Evolutionary conservation across 2,797 vertebrate species (phyloP), one percentile per base, ranked within the genome.

Genomic region (Naso thynnoides): DNA sequence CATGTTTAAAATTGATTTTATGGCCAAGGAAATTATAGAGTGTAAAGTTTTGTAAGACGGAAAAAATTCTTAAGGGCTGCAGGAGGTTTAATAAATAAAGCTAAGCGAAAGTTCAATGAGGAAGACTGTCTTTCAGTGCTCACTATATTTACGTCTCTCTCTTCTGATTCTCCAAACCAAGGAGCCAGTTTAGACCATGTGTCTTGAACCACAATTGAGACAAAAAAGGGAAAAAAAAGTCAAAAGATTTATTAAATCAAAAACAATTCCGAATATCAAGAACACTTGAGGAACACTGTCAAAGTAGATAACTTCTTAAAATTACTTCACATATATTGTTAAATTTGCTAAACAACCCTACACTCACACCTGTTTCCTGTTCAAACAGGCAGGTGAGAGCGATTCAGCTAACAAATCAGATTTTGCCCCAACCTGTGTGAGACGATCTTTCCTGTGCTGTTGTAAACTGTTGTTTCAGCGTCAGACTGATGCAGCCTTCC

Each of bases 1-100:
- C 72, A 69, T 68, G 75, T 71, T 80, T 41, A 53, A 72, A 79
- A 82, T 71, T 11, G 61, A 76, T 82, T 84, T 81, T 57, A 77
- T 19, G 14, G 56, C 53, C 26, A 57, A 66, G 74, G 24, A 80
- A 73, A 79, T 74, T 29, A 72, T 50, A 59, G 44, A 21, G 70
- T 57, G 64, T 68, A 73, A 70, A 53, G 64, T 41, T 67, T 56
- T 64, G 31, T 69, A 52, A 70, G 58, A 54, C 77, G 56, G 45
- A 72, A 83, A 70, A 64, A 66, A 81, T 54, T 60, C 53, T 74
- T 19, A 26, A 72, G 69, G 76, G 47, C 67, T 64, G 67, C 33
- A 38, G 39, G 47, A 74, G 48, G 27, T 71, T 76, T 68, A 70
- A 44, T 42, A 65, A 61, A 71, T 60, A 23, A 38, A 70, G 56